Evolutionary conservation across 2,888 invertebrate genomes (phyloP), one percentile per base, ranked within the genome.

Genomic region (Lasioglossum morio): DNA sequence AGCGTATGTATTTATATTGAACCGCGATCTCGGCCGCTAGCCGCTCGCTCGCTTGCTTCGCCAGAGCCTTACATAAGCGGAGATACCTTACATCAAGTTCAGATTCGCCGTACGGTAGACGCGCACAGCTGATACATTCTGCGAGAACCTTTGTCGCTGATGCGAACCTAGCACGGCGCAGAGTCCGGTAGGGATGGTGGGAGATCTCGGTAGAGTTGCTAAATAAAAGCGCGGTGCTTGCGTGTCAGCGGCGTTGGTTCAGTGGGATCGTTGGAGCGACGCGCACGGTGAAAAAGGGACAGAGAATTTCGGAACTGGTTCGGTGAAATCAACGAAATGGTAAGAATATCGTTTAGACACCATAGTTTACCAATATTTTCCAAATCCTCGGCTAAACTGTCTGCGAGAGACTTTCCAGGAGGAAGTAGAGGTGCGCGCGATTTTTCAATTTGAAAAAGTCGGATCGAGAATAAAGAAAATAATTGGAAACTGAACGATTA

Each of bases 171-270:
- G 43, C 27, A 60, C 57, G 43, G 87, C 87, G 79, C 77, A 87
- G 66, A 19, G 74, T 53, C 63, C 10, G 48, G 30, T 48, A 74
- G 48, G 27, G 43, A 27, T 81, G 77, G 88, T 88, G 88, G 88
- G 88, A 86, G 88, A 23, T n/a, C 72, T 37, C 34, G 12, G 46
- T 37, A 77, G 83, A 66, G 40, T 79, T 81, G 77, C 81, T 77
- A 66, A 77, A 84, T 87, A 79, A 84, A 84, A 72, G 70, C 78
- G 73, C 53, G 27, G 53, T 72, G 63, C 27, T 70, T 40, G 46
- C 40, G 46, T 14, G 27, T 14, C 37, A 8, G 53, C 7, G 14
- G 14, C 60, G 43, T 75, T 70, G 73, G n/a, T 57, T 43, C 43
- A 8, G 46, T 48, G 46, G 16, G 70, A 27, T 16, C 37, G 63